Conservation (phyloP, 2,797 vertebrate species). For the Ceryle rudis region DNA sequence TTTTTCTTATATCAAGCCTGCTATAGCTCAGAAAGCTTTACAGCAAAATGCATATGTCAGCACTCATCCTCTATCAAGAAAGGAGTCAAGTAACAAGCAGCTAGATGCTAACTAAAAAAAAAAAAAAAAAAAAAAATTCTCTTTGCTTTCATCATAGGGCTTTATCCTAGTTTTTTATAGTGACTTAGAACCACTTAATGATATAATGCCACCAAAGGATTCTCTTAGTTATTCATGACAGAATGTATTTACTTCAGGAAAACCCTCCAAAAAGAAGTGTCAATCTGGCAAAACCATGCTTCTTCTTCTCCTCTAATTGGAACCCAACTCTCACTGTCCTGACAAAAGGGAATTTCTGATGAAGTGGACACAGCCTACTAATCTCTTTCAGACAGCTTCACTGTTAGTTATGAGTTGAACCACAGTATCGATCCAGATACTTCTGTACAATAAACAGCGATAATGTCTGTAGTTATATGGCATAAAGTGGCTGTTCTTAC, state of each 20-base stretch:
- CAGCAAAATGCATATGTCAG: neutral
- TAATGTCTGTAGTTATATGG: accelerated
- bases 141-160: neutral
- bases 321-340: neutral
- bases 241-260: constrained; percentile 14
- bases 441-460: neutral
- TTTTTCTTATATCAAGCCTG: neutral
- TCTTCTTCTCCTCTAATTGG: neutral
- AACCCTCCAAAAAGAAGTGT: neutral
- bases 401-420: neutral
- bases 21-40: neutral
- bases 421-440: neutral
- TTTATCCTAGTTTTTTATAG: neutral
- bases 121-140: neutral
- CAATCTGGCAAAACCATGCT: neutral
- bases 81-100: neutral
- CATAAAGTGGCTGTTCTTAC: neutral
- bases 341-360: constrained; percentile 12
- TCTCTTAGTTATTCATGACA: constrained; percentile 20
- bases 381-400: neutral
- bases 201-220: neutral
- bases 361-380: neutral
- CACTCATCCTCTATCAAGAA: neutral
- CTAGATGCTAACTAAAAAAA: neutral
- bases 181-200: neutral